A percentile compares a stretch with the other conserved stretches of the same genome.
Evolutionary conservation across 2,797 vertebrate species (phyloP).

Genomic region (Strix occidentalis): DNA sequence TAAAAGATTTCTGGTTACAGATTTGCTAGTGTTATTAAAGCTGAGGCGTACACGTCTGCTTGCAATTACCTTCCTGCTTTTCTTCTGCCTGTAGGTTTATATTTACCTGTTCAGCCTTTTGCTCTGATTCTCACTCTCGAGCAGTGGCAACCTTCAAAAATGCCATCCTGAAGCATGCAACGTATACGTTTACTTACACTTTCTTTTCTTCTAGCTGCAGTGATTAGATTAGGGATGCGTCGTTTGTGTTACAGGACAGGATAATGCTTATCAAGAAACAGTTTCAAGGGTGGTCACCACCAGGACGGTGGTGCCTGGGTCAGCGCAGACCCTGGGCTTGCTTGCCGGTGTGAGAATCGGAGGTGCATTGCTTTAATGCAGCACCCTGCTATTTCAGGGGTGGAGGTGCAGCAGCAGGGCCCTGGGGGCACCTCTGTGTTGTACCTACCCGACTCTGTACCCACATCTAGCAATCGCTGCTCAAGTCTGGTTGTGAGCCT

Average conservation of each 20-base stretch:
- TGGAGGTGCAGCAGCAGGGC: neutral
- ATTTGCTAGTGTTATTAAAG: neutral
- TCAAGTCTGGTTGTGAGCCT: neutral
- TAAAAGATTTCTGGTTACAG: slow-evolving; percentile 41
- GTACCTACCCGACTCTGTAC: accelerated
- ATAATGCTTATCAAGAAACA: neutral
- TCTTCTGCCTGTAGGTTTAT: neutral
- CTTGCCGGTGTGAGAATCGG: accelerated
- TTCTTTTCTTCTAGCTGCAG: neutral
- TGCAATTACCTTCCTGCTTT: neutral
- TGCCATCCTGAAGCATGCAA: neutral
- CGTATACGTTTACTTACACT: neutral
- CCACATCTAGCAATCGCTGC: accelerated
- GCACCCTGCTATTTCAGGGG: neutral
- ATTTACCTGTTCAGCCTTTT: neutral
- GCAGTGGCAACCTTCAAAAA: neutral
- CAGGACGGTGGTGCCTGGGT: neutral
- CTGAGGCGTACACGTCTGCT: neutral
- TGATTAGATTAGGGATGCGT: neutral
- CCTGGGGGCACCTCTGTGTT: neutral
- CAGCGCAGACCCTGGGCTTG: accelerated
- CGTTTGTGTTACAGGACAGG: neutral
- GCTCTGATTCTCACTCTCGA: neutral
- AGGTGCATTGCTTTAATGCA: neutral
- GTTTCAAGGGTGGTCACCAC: neutral